phyloP scores from a whole-genome alignment of 2,797 vertebrate genomes.

The Myotis daubentonii region DNA sequence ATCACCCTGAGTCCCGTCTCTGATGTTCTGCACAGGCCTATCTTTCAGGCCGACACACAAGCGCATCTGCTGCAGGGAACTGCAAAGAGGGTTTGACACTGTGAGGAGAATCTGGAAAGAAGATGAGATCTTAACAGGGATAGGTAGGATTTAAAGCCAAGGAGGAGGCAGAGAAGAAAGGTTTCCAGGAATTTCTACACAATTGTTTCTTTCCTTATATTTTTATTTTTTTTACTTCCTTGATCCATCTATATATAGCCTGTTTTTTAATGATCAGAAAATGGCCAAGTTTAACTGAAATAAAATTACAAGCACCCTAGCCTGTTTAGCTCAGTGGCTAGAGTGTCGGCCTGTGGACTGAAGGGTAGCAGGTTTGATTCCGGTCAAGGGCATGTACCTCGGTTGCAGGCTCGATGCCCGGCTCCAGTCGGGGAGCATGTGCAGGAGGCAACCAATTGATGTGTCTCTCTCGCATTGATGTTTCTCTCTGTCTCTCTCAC shows the following conservation, averaged over 20 bases:
- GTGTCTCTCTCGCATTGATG: too few relatives aligned
- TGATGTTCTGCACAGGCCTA: background rate
- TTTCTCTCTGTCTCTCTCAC: too few relatives aligned
- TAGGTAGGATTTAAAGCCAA: background rate
- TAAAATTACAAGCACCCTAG: too few relatives aligned
- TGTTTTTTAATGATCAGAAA: background rate
- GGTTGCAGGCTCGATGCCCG: too few relatives aligned
- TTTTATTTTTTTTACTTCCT: background rate
- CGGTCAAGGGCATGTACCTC: too few relatives aligned
- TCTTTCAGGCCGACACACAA: background rate
- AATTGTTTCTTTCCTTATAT: background rate
- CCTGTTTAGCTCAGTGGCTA: too few relatives aligned
- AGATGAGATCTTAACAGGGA: background rate
- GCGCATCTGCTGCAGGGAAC: background rate
- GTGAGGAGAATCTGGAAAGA: conserved; percentile 39
- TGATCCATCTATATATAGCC: background rate
- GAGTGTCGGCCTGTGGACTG: too few relatives aligned
- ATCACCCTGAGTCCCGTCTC: background rate
- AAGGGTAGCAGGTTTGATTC: too few relatives aligned
- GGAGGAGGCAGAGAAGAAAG: background rate
- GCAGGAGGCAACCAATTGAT: too few relatives aligned
- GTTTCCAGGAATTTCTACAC: background rate
- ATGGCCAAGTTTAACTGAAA: background rate
- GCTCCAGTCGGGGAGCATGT: too few relatives aligned
- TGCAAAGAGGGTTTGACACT: conserved; percentile 16